These are phyloP conservation scores for Fukomys damarensis DNA, from an alignment of 2,113 vertebrate genomes.

Conservation along the genomic window DNA sequence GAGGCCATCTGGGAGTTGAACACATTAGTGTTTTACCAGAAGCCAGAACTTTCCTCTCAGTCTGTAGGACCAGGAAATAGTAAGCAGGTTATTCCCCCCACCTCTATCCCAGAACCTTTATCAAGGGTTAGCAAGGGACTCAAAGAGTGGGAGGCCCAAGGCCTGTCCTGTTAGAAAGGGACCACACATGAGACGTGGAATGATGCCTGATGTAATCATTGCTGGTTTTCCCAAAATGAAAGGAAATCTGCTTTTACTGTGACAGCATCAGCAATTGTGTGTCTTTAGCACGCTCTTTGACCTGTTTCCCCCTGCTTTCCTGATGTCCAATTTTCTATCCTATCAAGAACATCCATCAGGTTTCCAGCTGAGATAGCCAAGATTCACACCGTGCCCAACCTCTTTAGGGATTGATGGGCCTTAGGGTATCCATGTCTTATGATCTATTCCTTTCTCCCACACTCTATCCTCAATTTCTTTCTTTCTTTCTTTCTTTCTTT, in stretches of 20 bases:
- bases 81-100: neutral
- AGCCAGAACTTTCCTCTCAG: neutral
- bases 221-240: neutral
- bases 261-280: neutral
- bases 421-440: neutral
- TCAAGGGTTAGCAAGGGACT: neutral
- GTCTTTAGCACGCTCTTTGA: neutral
- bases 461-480: neutral
- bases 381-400: neutral
- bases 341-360: neutral
- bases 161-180: neutral
- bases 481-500: too few species aligned
- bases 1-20: neutral
- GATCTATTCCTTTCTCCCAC: neutral
- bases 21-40: neutral
- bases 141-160: neutral
- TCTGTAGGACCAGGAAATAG: constrained; percentile 19
- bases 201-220: neutral
- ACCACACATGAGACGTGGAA: neutral
- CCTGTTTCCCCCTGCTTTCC: neutral
- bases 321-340: neutral
- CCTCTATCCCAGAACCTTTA: neutral
- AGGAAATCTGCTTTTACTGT: neutral
- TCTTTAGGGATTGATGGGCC: neutral
- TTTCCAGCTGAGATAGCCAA: neutral